Conservation (phyloP, 2,113 vertebrate genomes). For the mouse (Mus musculus) region DNA sequence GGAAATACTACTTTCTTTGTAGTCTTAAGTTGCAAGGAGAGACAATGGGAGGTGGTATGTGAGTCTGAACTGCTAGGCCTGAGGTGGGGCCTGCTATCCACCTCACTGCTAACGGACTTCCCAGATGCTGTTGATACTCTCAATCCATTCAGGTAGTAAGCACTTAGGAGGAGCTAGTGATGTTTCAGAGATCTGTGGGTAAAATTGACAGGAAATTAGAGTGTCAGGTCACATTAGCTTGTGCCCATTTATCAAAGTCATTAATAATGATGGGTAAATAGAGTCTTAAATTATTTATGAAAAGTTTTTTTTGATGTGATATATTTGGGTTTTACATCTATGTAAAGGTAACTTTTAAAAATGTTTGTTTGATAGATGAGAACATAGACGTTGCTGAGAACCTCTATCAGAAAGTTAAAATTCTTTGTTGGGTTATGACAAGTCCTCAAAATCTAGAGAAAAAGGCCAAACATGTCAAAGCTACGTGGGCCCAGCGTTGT, state of each 20-base stretch:
- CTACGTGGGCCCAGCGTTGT: conserved; percentile 93
- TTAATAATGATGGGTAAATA: neutral
- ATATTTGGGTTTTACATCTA: conserved; percentile 37
- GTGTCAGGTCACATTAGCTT: conserved; percentile 28
- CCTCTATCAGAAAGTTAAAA: conserved; percentile 86
- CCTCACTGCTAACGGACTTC: neutral
- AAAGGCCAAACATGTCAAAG: conserved; percentile 91
- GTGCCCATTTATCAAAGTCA: conserved; percentile 29
- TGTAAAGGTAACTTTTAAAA: conserved; percentile 47
- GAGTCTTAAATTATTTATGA: conserved; percentile 36
- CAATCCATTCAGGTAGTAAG: neutral
- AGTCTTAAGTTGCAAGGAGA: conserved; percentile 18
- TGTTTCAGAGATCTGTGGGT: neutral
- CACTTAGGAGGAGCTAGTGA: neutral
- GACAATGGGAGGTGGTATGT: neutral
- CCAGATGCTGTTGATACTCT: neutral
- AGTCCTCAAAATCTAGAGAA: conserved; percentile 91
- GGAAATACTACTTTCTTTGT: neutral
- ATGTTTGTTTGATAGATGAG: conserved; percentile 82
- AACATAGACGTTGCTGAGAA: conserved; percentile 84
- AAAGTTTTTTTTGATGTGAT: conserved; percentile 23
- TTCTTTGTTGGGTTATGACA: conserved; percentile 96
- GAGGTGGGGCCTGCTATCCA: neutral
- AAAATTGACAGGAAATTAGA: conserved; percentile 41
- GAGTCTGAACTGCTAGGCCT: neutral